A percentile compares a stretch with the other conserved stretches of the same genome.
Evolutionary conservation across 2,888 invertebrate species (phyloP).

Genomic region (Holacanthella duospinosa): DNA sequence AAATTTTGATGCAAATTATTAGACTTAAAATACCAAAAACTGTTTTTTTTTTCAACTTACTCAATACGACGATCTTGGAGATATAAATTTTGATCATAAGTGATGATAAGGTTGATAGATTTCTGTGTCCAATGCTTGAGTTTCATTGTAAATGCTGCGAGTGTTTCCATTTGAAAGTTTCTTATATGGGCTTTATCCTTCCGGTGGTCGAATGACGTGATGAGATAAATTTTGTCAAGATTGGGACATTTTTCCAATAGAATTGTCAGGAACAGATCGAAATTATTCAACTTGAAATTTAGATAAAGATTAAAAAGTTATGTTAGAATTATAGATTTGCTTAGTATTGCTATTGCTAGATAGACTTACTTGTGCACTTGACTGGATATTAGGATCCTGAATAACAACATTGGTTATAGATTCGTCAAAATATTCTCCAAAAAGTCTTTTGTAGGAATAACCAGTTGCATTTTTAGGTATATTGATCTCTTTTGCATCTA

Average conservation of each 20-base stretch:
- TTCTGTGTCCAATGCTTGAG: background rate
- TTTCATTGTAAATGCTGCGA: background rate
- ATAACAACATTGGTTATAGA: background rate
- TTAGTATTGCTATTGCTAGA: too few species aligned
- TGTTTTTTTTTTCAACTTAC: background rate
- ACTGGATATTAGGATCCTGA: background rate
- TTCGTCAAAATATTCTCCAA: background rate
- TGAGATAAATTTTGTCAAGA: background rate
- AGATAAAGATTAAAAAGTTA: too few species aligned
- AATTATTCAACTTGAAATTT: background rate
- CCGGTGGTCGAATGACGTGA: background rate
- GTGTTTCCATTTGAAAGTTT: background rate
- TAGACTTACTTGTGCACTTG: background rate
- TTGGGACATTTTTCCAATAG: background rate
- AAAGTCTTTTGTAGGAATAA: background rate
- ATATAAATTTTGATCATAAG: background rate
- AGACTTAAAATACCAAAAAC: background rate
- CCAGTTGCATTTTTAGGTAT: background rate
- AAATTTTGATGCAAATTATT: background rate
- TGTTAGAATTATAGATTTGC: too few species aligned
- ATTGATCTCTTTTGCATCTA: too few species aligned
- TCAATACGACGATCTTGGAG: background rate
- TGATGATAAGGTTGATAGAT: background rate
- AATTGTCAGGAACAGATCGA: background rate
- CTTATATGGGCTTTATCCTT: background rate